These are phyloP conservation scores for Tetraneura akinire DNA, from an alignment of 1,140 invertebrate species.

Conservation along the genomic window DNA sequence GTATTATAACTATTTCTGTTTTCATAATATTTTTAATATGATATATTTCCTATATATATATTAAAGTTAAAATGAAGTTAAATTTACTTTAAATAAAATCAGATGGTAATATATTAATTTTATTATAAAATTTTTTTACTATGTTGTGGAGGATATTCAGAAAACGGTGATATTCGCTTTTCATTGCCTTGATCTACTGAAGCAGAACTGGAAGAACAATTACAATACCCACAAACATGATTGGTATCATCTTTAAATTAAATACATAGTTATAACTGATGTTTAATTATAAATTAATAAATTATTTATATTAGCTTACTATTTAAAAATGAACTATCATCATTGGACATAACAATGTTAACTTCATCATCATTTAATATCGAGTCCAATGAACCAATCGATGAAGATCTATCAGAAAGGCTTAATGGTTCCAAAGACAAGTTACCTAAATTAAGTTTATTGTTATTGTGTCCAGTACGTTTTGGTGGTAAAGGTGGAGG, in stretches of 20 bases:
- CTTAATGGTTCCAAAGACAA: conserved; percentile 49
- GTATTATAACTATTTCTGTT: too few species aligned
- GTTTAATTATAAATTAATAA: conserved; percentile 8
- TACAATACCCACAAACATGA: conserved; percentile 49
- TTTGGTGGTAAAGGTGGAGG: conserved; percentile 79
- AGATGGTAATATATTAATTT: too few species aligned
- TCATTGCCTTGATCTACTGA: conserved; percentile 45
- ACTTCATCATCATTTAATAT: conserved; percentile 74
- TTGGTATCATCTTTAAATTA: conserved; percentile 36
- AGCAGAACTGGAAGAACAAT: conserved; percentile 48
- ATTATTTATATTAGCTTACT: not conserved
- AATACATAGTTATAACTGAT: not conserved
- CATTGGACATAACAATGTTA: conserved; percentile 65
- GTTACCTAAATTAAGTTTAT: not conserved
- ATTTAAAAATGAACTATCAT: conserved; percentile 59
- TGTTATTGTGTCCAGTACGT: conserved; percentile 58
- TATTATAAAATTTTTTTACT: too few species aligned
- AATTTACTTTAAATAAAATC: too few species aligned
- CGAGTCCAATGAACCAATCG: conserved; percentile 79
- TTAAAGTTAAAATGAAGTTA: too few species aligned
- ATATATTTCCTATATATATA: too few species aligned
- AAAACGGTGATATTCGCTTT: conserved; percentile 46
- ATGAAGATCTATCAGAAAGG: conserved; percentile 60
- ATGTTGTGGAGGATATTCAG: conserved; percentile 40
- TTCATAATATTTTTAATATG: too few species aligned